phyloP scores from a whole-genome alignment of 2,113 vertebrate genomes.

The Geococcyx californianus region DNA sequence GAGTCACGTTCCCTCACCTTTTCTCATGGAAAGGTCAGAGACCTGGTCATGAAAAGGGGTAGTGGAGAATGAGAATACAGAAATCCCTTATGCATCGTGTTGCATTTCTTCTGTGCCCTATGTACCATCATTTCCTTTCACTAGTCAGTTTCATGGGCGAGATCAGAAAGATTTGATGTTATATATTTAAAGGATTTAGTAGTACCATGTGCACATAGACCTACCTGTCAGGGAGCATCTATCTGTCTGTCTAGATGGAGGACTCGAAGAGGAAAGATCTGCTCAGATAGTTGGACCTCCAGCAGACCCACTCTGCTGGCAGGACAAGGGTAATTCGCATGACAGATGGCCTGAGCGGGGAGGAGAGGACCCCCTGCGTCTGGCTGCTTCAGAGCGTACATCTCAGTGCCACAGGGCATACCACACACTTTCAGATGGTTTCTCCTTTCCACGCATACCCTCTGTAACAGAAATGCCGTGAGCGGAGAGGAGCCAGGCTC shows the following conservation, averaged over 20 bases:
- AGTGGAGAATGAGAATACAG: neutral
- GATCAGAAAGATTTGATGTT: neutral
- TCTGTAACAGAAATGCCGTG: neutral
- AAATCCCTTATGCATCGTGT: neutral
- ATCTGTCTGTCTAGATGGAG: neutral
- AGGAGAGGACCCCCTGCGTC: neutral
- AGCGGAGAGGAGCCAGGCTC: neutral
- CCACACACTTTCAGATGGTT: neutral
- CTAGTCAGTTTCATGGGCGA: neutral
- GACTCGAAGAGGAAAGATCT: neutral
- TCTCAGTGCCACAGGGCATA: neutral
- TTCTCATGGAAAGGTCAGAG: neutral
- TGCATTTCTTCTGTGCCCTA: neutral
- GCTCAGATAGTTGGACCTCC: neutral
- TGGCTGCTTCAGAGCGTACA: accelerated
- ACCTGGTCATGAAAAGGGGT: neutral
- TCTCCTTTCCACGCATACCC: neutral
- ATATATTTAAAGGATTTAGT: neutral
- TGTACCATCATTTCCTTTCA: neutral
- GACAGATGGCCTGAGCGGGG: neutral
- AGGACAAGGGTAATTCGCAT: neutral
- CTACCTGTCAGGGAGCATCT: neutral
- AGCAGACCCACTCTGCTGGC: neutral
- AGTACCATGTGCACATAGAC: neutral
- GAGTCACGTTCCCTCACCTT: neutral